A percentile compares a stretch with the other conserved stretches of the same genome.
These are phyloP conservation scores for Micrasema minimum DNA, from an alignment of 1,140 invertebrate species.

Conservation along the genomic window DNA sequence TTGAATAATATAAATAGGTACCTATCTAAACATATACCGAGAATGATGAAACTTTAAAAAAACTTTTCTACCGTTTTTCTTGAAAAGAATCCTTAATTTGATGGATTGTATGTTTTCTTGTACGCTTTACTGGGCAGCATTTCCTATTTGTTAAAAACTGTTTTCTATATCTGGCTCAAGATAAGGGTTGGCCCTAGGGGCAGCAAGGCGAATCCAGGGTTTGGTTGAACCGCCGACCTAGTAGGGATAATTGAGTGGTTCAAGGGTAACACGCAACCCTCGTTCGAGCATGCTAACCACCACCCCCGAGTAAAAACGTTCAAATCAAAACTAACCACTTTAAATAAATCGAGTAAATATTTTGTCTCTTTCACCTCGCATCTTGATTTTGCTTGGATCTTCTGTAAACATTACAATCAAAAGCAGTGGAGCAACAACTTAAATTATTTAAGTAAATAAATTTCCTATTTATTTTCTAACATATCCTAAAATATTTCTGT, in stretches of 20 bases:
- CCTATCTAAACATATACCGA: no score
- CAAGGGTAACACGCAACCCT: conserved; percentile 49
- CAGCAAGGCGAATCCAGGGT: conserved; percentile 26
- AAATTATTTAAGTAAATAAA: no score
- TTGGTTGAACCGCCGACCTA: conserved; percentile 38
- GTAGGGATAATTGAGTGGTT: conserved; percentile 52
- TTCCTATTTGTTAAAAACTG: conserved; percentile 31
- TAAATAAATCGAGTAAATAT: neutral
- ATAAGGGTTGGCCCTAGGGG: conserved; percentile 26
- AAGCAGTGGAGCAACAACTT: no score
- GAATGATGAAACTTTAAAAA: no score
- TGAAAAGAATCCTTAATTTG: neutral
- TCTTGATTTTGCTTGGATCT: conserved; percentile 5
- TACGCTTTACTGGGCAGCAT: neutral
- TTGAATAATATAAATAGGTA: no score
- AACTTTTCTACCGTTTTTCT: no score
- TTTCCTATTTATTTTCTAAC: no score
- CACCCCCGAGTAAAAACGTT: conserved; percentile 11
- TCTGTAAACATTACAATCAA: no score
- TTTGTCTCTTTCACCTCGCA: neutral
- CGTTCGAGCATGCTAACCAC: neutral
- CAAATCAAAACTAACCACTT: neutral
- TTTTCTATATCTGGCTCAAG: conserved; percentile 30
- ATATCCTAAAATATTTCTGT: no score
- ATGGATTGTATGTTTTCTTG: conserved; percentile 2